Evolutionary conservation across 2,888 invertebrate species (phyloP).

Genomic region (Leptinotarsa tumamoca): DNA sequence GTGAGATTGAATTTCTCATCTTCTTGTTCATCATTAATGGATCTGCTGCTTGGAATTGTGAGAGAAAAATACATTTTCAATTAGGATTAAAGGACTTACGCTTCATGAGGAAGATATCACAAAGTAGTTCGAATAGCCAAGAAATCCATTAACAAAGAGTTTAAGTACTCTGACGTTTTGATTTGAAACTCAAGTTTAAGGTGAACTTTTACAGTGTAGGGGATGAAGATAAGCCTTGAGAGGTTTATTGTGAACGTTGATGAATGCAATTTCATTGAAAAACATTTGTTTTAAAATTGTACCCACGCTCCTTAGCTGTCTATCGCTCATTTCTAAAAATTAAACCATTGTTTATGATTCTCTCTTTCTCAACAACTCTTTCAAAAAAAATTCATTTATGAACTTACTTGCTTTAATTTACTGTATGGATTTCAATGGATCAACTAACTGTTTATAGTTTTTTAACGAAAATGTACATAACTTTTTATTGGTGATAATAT

Average conservation of each 20-base stretch:
- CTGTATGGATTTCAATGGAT: too few relatives aligned
- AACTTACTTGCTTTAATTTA: too few relatives aligned
- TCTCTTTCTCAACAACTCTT: too few relatives aligned
- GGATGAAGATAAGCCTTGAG: slow-evolving; percentile 9
- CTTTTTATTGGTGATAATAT: too few relatives aligned
- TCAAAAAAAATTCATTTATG: too few relatives aligned
- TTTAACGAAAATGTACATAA: too few relatives aligned
- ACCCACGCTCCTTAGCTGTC: too few relatives aligned
- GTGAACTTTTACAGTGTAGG: slow-evolving; percentile 18
- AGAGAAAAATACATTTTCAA: slow-evolving; percentile 23
- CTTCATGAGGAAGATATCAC: slow-evolving; percentile 25
- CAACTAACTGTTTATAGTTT: too few relatives aligned
- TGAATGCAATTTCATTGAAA: slow-evolving; percentile 20
- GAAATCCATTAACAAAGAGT: slow-evolving; percentile 38
- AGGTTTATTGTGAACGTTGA: slow-evolving; percentile 12
- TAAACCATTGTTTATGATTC: too few relatives aligned
- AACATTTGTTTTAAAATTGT: neutral
- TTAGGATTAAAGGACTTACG: slow-evolving; percentile 24
- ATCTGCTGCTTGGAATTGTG: neutral
- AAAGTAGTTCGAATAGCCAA: slow-evolving; percentile 31
- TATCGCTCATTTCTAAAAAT: too few relatives aligned
- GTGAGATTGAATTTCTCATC: slow-evolving; percentile 9
- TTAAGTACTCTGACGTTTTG: slow-evolving; percentile 35
- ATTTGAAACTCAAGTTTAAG: slow-evolving; percentile 32
- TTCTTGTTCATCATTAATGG: slow-evolving; percentile 17